Conservation (phyloP, 2,888 invertebrate species). For the Drosophila paracracens region DNA sequence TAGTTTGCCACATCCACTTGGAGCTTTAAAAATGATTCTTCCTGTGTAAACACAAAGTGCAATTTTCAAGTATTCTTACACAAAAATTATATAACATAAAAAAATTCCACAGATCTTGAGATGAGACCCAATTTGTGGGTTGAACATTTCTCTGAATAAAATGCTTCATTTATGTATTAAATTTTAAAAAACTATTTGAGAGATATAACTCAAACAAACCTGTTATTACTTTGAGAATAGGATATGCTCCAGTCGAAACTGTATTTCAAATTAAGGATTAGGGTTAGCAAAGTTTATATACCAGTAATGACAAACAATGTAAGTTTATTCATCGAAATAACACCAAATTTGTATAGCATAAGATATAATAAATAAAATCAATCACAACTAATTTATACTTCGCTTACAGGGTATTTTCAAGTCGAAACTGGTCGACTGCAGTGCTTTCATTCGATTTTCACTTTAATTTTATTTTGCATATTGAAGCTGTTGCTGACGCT, state of each 20-base stretch:
- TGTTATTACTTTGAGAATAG: background rate
- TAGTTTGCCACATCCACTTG: background rate
- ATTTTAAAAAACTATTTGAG: too few relatives aligned
- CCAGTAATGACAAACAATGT: background rate
- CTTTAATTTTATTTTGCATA: constrained; percentile 36
- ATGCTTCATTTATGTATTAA: too few relatives aligned
- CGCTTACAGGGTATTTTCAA: background rate
- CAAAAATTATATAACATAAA: too few relatives aligned
- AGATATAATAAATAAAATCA: background rate
- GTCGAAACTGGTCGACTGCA: background rate
- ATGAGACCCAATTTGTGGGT: too few relatives aligned
- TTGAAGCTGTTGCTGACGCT: constrained; percentile 39
- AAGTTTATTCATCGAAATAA: background rate
- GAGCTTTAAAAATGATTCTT: background rate
- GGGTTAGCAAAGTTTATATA: background rate
- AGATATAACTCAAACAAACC: too few relatives aligned
- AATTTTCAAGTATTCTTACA: background rate
- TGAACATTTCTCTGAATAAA: too few relatives aligned
- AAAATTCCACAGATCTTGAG: too few relatives aligned
- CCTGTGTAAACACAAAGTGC: background rate
- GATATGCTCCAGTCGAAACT: background rate
- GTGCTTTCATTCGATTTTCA: background rate
- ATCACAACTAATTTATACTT: background rate
- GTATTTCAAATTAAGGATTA: background rate
- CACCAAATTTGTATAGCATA: background rate